phyloP scores from a whole-genome alignment of 1,140 invertebrate species.

The Acyrthosiphon pisum region DNA sequence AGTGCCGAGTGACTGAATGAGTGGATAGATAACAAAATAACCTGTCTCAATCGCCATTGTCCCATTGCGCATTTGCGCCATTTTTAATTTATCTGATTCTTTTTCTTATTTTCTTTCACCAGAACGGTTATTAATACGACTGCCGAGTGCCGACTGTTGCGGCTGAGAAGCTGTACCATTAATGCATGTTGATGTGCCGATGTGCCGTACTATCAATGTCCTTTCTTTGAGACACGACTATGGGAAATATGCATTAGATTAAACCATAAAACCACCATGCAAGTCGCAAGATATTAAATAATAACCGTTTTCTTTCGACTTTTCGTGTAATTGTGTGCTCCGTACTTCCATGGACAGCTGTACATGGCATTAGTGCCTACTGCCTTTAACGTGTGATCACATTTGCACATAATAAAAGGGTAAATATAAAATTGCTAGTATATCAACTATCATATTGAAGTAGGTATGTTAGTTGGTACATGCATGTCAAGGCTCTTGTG shows the following conservation, averaged over 20 bases:
- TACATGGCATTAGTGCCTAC: not conserved
- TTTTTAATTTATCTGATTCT: not conserved
- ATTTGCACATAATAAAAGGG: not conserved
- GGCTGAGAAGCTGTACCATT: not conserved
- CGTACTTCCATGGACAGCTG: not conserved
- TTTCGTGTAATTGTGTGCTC: too few relatives aligned
- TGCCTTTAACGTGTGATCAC: not conserved
- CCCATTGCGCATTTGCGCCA: not conserved
- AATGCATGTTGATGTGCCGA: not conserved
- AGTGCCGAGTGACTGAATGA: not conserved
- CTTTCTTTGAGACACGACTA: not conserved
- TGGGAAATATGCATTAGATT: not conserved
- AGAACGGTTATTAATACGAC: too few relatives aligned
- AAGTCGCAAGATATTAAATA: not conserved
- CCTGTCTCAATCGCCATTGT: not conserved
- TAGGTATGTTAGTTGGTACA: too few relatives aligned
- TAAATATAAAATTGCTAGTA: not conserved
- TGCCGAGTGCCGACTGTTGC: too few relatives aligned
- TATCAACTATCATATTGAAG: too few relatives aligned
- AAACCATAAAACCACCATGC: not conserved
- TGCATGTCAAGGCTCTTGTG: too few relatives aligned
- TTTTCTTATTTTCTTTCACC: too few relatives aligned
- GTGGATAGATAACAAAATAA: not conserved
- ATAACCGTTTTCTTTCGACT: not conserved
- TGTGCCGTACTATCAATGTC: not conserved